phyloP scores from a whole-genome alignment of 2,797 vertebrate species.

The Malurus splendens region DNA sequence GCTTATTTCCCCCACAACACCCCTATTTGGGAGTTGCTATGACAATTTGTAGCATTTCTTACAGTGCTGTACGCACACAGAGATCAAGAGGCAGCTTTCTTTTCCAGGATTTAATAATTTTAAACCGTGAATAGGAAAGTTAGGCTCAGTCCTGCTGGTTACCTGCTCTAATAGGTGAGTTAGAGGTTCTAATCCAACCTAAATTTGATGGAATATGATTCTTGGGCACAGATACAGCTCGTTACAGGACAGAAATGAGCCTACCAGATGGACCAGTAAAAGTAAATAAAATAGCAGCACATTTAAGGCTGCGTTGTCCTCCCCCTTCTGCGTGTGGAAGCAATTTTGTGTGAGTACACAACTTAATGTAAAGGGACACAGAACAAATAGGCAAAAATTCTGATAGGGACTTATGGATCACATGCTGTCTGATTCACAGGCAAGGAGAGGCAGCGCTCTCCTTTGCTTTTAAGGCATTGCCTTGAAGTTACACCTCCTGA shows the following conservation, averaged over 20 bases:
- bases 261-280: neutral
- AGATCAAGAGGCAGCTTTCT: neutral
- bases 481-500: neutral
- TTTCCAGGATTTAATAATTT: neutral
- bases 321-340: neutral
- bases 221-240: neutral
- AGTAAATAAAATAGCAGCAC: neutral
- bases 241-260: neutral
- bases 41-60: neutral
- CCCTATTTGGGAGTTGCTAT: slow-evolving; percentile 23
- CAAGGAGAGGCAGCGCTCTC: neutral
- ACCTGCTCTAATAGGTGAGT: neutral
- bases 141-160: neutral
- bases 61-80: neutral
- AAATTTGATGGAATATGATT: neutral
- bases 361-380: neutral
- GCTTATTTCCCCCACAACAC: neutral
- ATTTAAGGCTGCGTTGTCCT: neutral
- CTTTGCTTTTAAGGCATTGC: neutral
- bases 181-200: neutral
- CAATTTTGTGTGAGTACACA: neutral
- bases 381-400: neutral
- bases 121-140: neutral
- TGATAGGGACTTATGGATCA: neutral
- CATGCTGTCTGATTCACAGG: neutral